Evolutionary conservation across 1,140 invertebrate genomes (phyloP), one percentile per base, ranked within the genome.

Genomic region (Pogonus chalceus): DNA sequence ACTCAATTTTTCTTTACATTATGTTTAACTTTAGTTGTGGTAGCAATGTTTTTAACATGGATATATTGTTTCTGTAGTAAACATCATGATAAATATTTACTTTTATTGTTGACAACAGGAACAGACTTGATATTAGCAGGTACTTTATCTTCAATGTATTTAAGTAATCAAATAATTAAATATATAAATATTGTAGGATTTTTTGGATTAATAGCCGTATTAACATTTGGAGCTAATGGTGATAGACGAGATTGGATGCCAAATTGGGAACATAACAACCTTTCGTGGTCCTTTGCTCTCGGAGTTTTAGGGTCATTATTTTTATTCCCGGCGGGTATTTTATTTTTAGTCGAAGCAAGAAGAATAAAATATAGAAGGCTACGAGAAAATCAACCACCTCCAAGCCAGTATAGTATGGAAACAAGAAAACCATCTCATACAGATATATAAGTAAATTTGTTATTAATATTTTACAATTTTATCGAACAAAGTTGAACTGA

Each of bases 211-310:
- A 79, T 90, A 26, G 74, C 84, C 1, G 75, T 86, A 2, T 77
- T 87, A 31, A 79, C 75, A 21, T 97, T 97, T 74, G 94, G 93
- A 23, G 83, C 84, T 0, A 77, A 84, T 64, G 93, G 92, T 10
- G 91, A 96, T 71, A 84, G 89, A 1, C 74, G 93, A 21, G 88
- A 91, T 63, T 98, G 94, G 93, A 94, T 97, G 88, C 94, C 93
- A 0, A 83, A 94, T 63, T 96, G 92, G 80, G 90, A 96, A 62
- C 89, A 94, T 63, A 97, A 97, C 72, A 85, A 92, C 65, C 79
- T 96, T n/a, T 85, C 92, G 2, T 98, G 92, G 92, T 92, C 92
- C 1, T 98, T 83, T 73, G 93, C 88, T 2, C 71, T 96, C 18
- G 91, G 81, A 31, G 85, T 88, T 9, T 71, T 94, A 16, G 90